A percentile compares a stretch with the other conserved stretches of the same genome.
phyloP scores from a whole-genome alignment of 2,797 vertebrate genomes.

The Liasis olivaceus region DNA sequence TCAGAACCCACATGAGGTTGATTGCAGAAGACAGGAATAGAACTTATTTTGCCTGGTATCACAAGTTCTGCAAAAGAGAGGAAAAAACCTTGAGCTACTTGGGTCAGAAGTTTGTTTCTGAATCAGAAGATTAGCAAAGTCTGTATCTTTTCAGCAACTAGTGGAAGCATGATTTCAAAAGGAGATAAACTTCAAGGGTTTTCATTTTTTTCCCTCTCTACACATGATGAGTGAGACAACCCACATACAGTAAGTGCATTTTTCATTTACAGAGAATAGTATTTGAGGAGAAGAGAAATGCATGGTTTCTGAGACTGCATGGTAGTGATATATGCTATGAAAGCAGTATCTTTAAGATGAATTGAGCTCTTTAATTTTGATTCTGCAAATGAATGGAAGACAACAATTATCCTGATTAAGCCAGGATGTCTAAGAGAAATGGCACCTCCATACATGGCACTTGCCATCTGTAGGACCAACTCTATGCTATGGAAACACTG shows the following conservation, averaged over 20 bases:
- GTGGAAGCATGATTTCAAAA: constrained; percentile 41
- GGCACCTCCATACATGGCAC: background rate
- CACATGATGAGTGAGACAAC: background rate
- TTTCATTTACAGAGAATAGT: background rate
- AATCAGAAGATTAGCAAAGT: background rate
- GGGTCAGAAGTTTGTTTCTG: accelerated
- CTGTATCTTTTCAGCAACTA: background rate
- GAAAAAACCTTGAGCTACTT: background rate
- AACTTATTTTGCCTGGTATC: background rate
- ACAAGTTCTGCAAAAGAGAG: background rate
- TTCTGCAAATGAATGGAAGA: background rate
- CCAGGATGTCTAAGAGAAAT: background rate
- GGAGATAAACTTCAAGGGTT: background rate
- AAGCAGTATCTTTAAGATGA: background rate
- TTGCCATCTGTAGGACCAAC: background rate
- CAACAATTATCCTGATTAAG: background rate
- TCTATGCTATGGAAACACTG: background rate
- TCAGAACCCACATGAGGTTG: background rate
- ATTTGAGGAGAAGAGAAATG: background rate
- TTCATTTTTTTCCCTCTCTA: background rate
- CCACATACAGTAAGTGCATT: constrained; percentile 5
- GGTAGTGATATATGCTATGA: background rate
- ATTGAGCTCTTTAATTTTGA: background rate
- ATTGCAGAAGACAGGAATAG: background rate
- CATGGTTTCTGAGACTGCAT: background rate